Percentiles rank a stretch among this genome's conserved stretches.
Conservation (phyloP, 1,140 invertebrate species). For the Ctenoplectra terminalis region DNA sequence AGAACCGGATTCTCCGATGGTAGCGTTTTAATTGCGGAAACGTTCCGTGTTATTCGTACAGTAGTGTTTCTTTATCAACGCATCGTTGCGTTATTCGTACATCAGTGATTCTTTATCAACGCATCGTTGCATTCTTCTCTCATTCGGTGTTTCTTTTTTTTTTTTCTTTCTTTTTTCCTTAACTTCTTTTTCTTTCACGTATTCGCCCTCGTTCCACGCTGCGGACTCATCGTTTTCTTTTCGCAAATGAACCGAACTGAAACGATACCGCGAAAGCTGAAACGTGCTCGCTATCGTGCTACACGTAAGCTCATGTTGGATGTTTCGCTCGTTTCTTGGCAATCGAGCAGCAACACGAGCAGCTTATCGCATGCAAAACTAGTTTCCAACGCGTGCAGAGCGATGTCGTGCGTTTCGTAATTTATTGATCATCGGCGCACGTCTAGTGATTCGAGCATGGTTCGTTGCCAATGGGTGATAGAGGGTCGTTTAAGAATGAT, state of each 20-base stretch:
- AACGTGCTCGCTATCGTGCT: neutral
- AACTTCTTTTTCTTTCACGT: no score
- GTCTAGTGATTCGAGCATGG: neutral
- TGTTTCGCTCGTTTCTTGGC: neutral
- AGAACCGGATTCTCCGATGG: constrained; percentile 68
- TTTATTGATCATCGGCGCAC: constrained; percentile 39
- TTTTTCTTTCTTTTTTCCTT: no score
- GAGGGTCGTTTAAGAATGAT: neutral
- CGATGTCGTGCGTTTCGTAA: constrained; percentile 44
- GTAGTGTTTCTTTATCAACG: no score
- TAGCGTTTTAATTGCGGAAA: constrained; percentile 69
- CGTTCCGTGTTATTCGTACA: no score
- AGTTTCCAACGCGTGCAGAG: constrained; percentile 31
- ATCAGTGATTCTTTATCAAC: no score
- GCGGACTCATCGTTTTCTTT: no score
- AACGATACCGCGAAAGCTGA: neutral
- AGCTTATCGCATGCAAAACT: constrained; percentile 35
- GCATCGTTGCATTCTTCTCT: no score
- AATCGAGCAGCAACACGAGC: neutral
- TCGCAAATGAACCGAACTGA: no score
- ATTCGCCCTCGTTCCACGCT: no score
- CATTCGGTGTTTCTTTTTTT: no score
- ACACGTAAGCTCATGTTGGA: neutral
- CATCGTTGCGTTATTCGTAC: no score
- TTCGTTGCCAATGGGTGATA: neutral